phyloP scores from a whole-genome alignment of 1,140 invertebrate species.

The Rhynchophorus ferrugineus region DNA sequence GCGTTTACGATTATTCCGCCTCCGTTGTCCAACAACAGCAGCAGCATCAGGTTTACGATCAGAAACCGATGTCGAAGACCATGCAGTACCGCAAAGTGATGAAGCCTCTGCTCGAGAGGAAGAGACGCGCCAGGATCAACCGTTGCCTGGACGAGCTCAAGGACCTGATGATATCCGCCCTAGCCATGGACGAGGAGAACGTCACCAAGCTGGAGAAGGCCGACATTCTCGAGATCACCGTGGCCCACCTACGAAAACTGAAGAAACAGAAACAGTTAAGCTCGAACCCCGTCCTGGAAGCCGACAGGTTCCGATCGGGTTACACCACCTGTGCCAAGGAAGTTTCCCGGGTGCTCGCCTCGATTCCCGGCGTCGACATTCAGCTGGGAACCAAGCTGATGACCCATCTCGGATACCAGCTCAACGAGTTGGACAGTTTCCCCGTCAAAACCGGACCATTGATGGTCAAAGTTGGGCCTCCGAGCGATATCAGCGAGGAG shows the following conservation, averaged over 20 bases:
- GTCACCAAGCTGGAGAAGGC: conserved; percentile 93
- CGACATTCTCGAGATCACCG: conserved; percentile 91
- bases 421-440: conserved; percentile 67
- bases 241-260: conserved; percentile 80
- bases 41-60: conserved; percentile 29
- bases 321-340: conserved; percentile 88
- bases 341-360: conserved; percentile 77
- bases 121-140: conserved; percentile 88
- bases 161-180: conserved; percentile 79
- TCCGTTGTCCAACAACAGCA: conserved; percentile 27
- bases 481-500: conserved; percentile 45
- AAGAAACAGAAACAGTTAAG: conserved; percentile 61
- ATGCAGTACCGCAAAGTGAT: conserved; percentile 89
- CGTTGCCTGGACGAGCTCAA: conserved; percentile 88
- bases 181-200: conserved; percentile 78
- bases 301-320: conserved; percentile 80
- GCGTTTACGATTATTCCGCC: conserved; percentile 15
- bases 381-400: conserved; percentile 75
- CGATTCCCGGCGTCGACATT: conserved; percentile 76
- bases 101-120: conserved; percentile 93
- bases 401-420: conserved; percentile 74
- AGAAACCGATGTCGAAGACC: conserved; percentile 62
- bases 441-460: conserved; percentile 37
- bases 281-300: conserved; percentile 58
- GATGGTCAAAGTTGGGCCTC: conserved; percentile 36